Base-by-base conservation (phyloP, 2,888 invertebrate species). In the Hirudinaria manillensis region DNA sequence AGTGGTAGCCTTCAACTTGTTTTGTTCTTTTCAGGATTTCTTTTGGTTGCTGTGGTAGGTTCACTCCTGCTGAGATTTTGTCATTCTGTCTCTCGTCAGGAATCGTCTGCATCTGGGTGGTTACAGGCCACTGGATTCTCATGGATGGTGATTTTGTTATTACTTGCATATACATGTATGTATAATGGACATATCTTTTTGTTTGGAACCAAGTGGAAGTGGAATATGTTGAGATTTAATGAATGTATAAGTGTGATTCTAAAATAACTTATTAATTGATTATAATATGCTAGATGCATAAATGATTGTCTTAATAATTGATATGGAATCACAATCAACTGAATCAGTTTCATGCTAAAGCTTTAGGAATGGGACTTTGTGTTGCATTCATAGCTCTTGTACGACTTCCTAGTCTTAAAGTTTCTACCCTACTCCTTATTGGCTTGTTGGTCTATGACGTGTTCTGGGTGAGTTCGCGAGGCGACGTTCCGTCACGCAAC, bases 311-410 rank as follows among this genome's bases (percentile, higher is more conserved):
- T 27, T n/a, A 6, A 45, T 45, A 70, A 70, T 32, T 21, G 10
- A 24, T 34, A 16, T 34, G n/a, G 0, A 68, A 36, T 21, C 21
- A 0, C 13, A 36, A 38, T 3, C 16, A 32, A 36, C 27, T 34
- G 0, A 16, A 34, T 34, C 3, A 24, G 32, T 29, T 71, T 71
- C 19, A 10, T 2, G 79, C 85, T 86, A 10, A 87, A 92, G 96
- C 95, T 36, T 93, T 97, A 91, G 97, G 96, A 78, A 96, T 97
- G 95, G 96, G 96, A 3, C 88, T 97, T 68, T 97, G 96, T 87
- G 96, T 97, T 80, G 95, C 96, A 76, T 97, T 97, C 87, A 97
- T 97, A 84, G 96, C 96, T 34, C 92, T 97, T 85, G 94, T 97
- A 80, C 90, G 96, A 72, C 89, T 97, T 84, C 97, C 96, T 75